A percentile compares a stretch with the other conserved stretches of the same genome.
Conservation (phyloP, 1,140 invertebrate genomes). For the Drosophila albomicans region DNA sequence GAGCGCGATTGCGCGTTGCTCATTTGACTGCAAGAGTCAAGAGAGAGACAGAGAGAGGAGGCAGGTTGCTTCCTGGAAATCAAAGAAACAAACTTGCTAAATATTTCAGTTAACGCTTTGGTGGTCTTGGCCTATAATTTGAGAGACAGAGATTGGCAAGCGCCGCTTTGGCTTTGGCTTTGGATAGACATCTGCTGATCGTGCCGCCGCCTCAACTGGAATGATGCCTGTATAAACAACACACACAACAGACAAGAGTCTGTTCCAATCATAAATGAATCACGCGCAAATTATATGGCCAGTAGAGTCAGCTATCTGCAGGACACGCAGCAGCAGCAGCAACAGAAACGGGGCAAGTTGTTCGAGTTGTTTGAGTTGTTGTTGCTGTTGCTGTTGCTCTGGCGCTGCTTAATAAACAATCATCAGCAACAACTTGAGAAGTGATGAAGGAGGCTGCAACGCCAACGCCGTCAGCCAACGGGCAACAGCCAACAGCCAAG, state of each 20-base stretch:
- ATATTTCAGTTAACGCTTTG: slow-evolving; percentile 84
- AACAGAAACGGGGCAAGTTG: slow-evolving; percentile 6
- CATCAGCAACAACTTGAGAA: slow-evolving; percentile 59
- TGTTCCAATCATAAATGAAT: slow-evolving; percentile 80
- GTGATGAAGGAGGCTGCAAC: slow-evolving; percentile 60
- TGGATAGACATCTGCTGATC: slow-evolving; percentile 50
- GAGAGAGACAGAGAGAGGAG: not conserved
- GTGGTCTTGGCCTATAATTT: slow-evolving; percentile 83
- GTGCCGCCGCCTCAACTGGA: slow-evolving; percentile 27
- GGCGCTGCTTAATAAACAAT: slow-evolving; percentile 83
- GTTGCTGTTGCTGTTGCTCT: slow-evolving; percentile 8
- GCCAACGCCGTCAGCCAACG: slow-evolving; percentile 53
- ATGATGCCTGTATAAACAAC: slow-evolving; percentile 72
- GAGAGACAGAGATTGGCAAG: slow-evolving; percentile 47
- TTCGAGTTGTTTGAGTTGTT: too few species aligned
- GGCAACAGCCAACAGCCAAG: too few species aligned
- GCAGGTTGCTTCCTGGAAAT: slow-evolving; percentile 74
- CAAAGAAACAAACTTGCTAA: slow-evolving; percentile 83
- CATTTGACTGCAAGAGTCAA: slow-evolving; percentile 61
- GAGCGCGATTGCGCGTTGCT: slow-evolving; percentile 65
- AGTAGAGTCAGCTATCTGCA: slow-evolving; percentile 33
- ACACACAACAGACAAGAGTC: slow-evolving; percentile 33
- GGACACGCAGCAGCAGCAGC: slow-evolving; percentile 54
- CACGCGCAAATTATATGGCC: slow-evolving; percentile 81
- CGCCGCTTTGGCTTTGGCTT: slow-evolving; percentile 20